Evolutionary conservation across 1,140 invertebrate genomes (phyloP).

Genomic region (Pogonomyrmex barbatus): DNA sequence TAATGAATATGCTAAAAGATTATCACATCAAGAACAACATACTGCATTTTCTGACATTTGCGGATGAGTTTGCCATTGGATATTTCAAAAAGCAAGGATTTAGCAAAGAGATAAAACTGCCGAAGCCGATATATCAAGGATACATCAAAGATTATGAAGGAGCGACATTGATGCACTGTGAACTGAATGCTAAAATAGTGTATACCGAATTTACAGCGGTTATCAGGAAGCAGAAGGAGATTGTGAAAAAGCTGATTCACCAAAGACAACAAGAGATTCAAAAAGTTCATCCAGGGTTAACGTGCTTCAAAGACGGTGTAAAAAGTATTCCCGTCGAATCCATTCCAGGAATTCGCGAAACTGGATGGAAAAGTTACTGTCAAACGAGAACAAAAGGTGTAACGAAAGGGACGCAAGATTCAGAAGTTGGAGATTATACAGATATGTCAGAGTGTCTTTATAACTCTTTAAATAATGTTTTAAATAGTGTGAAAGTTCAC

Average conservation of each 20-base stretch:
- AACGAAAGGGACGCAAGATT: conserved; percentile 88
- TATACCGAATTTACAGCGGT: conserved; percentile 97
- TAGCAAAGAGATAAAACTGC: conserved; percentile 97
- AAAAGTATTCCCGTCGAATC: conserved; percentile 95
- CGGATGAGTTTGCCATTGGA: conserved; percentile 98
- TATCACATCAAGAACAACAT: conserved; percentile 98
- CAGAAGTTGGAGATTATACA: conserved; percentile 85
- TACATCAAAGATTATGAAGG: conserved; percentile 99
- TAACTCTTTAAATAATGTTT: conserved; percentile 90
- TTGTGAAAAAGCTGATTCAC: conserved; percentile 95
- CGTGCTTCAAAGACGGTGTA: conserved; percentile 96
- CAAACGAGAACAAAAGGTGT: conserved; percentile 88
- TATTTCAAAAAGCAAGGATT: conserved; percentile 99
- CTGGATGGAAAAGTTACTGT: conserved; percentile 90
- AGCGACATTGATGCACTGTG: conserved; percentile 99
- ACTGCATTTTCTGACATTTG: conserved; percentile 98
- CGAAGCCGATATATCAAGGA: conserved; percentile 91
- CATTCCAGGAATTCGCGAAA: conserved; percentile 93
- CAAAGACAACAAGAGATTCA: conserved; percentile 93
- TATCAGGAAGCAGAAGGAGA: conserved; percentile 97
- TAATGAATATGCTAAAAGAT: conserved; percentile 99
- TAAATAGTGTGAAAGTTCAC: conserved; percentile 94
- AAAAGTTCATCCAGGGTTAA: conserved; percentile 94
- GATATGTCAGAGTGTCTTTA: conserved; percentile 91
- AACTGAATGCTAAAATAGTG: conserved; percentile 96